A percentile compares a stretch with the other conserved stretches of the same genome.
Conservation (phyloP, 1,140 invertebrate species). For the Atta cephalotes region DNA sequence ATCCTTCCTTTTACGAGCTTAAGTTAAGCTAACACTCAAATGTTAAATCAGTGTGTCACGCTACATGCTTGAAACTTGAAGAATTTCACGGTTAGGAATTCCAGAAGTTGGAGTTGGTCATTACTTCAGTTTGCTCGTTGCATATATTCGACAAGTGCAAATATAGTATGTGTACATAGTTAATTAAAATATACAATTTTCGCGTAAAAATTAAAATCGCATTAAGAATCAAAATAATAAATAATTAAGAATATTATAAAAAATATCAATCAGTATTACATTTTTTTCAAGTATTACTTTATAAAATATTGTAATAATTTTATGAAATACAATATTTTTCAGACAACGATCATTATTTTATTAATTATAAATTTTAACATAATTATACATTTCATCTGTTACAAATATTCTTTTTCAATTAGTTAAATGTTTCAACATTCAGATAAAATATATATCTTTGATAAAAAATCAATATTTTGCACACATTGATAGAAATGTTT, state of each 20-base stretch:
- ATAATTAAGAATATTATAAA: conserved; percentile 1
- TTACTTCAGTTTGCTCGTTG: background rate
- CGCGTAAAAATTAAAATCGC: background rate
- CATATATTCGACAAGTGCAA: conserved; percentile 11
- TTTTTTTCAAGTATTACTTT: background rate
- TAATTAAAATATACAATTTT: background rate
- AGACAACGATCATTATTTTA: background rate
- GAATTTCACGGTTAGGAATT: conserved; percentile 32
- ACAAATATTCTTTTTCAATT: background rate
- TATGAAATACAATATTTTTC: background rate
- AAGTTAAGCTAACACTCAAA: conserved; percentile 2
- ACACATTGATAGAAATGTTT: conserved; percentile 12
- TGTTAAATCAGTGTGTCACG: conserved; percentile 13
- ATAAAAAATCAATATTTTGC: conserved; percentile 9
- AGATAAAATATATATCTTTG: background rate
- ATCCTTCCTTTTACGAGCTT: conserved; percentile 28
- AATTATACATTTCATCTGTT: background rate
- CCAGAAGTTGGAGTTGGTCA: background rate
- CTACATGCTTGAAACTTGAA: background rate
- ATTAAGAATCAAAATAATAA: background rate
- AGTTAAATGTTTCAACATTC: background rate
- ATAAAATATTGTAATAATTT: conserved; percentile 4
- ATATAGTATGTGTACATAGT: background rate
- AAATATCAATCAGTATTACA: background rate
- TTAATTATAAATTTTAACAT: background rate